Evolutionary conservation across 2,888 invertebrate species (phyloP).

Genomic region (Heliconius cydno): DNA sequence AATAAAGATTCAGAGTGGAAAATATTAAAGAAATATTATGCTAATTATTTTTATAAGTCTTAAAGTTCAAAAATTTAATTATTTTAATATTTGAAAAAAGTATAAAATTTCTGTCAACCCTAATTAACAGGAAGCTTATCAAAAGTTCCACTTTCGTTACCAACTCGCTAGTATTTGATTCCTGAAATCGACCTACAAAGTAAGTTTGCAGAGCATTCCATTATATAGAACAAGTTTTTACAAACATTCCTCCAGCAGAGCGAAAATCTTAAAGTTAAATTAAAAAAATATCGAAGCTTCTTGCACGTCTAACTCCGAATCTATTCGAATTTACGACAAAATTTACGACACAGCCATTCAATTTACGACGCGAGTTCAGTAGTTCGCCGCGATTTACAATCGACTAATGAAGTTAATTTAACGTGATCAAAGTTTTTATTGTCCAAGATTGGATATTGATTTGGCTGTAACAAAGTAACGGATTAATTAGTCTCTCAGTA

Average conservation of each 20-base stretch:
- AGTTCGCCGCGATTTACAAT: constrained; percentile 50
- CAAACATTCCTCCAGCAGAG: background rate
- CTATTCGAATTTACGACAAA: constrained; percentile 41
- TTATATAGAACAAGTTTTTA: background rate
- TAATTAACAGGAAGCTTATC: background rate
- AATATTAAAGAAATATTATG: no score
- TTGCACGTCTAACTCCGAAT: constrained; percentile 36
- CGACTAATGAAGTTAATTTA: constrained; percentile 48
- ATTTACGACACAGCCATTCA: constrained; percentile 42
- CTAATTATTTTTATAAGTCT: no score
- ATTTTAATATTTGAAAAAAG: background rate
- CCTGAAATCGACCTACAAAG: background rate
- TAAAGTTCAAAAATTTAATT: no score
- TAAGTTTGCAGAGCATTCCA: background rate
- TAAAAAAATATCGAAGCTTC: constrained; percentile 36
- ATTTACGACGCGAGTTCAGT: constrained; percentile 45
- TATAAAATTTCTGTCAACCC: no score
- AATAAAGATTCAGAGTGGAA: no score
- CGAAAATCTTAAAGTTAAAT: constrained; percentile 27
- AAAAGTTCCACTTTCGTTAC: background rate
- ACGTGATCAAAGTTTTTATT: constrained; percentile 46
- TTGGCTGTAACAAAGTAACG: constrained; percentile 29
- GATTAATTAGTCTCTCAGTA: constrained; percentile 20
- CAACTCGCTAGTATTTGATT: background rate
- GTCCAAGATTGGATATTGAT: constrained; percentile 36